These are phyloP conservation scores for Drosophila aff. DNA, from an alignment of 1,140 invertebrate genomes.

Conservation along the genomic window DNA sequence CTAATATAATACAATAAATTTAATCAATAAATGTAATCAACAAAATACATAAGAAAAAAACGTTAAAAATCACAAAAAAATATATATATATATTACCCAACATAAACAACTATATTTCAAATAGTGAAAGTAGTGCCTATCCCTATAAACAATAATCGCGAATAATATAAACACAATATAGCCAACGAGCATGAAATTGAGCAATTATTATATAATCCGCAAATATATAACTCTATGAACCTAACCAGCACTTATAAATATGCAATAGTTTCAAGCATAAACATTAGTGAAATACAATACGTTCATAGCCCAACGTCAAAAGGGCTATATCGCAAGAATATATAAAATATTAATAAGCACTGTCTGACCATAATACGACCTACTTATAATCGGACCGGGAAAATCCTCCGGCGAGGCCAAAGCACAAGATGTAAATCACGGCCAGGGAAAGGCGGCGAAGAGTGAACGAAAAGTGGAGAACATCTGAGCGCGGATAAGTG, in stretches of 20 bases:
- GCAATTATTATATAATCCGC: slow-evolving; percentile 26
- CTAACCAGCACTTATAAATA: slow-evolving; percentile 20
- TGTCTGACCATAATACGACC: slow-evolving; percentile 40
- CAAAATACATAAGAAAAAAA: background rate
- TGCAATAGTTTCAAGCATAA: slow-evolving; percentile 19
- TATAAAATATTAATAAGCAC: slow-evolving; percentile 50
- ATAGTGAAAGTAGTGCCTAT: slow-evolving; percentile 36
- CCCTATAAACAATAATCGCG: slow-evolving; percentile 35
- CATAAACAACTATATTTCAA: slow-evolving; percentile 19
- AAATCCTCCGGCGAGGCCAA: slow-evolving; percentile 33
- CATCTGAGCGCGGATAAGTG: slow-evolving; percentile 45
- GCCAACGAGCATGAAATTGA: slow-evolving; percentile 26
- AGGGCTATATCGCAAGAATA: slow-evolving; percentile 27
- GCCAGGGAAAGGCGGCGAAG: background rate
- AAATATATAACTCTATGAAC: background rate
- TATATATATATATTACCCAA: background rate
- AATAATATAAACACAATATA: slow-evolving; percentile 23
- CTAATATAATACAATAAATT: background rate
- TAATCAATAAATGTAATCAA: background rate
- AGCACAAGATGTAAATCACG: slow-evolving; percentile 32
- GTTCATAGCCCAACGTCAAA: slow-evolving; percentile 35
- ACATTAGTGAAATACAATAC: slow-evolving; percentile 32
- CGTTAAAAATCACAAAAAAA: background rate
- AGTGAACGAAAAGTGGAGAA: background rate
- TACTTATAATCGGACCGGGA: slow-evolving; percentile 22